A percentile compares a stretch with the other conserved stretches of the same genome.
Conservation (phyloP, 2,113 vertebrate genomes). For the Rhinoderma darwinii region DNA sequence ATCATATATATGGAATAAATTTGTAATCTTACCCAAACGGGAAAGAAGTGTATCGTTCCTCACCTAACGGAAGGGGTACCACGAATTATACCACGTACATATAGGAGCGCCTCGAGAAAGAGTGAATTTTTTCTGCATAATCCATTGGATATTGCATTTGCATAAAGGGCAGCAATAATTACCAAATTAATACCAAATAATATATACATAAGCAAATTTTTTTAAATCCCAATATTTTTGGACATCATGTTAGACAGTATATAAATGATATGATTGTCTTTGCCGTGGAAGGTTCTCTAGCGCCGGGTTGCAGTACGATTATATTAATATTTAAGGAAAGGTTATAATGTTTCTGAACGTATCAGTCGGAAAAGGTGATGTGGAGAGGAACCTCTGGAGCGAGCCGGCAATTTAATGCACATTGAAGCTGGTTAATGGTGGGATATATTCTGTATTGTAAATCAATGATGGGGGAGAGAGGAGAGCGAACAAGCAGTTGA, state of each 20-base stretch:
- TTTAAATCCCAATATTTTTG: not conserved
- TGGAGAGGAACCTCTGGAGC: not conserved
- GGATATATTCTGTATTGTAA: conserved; percentile 24
- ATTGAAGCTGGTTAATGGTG: conserved; percentile 25
- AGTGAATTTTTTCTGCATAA: too few species aligned
- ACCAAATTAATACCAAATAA: not conserved
- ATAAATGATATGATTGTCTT: too few species aligned
- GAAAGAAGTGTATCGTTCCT: too few species aligned
- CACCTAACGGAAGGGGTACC: too few species aligned
- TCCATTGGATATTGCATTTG: too few species aligned
- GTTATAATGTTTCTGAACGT: conserved; percentile 7
- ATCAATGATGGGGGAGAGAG: conserved; percentile 3
- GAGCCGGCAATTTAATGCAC: not conserved
- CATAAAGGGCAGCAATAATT: too few species aligned
- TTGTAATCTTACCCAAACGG: too few species aligned
- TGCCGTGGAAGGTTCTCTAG: too few species aligned
- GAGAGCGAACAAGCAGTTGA: not conserved
- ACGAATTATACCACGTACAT: too few species aligned
- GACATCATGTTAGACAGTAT: not conserved
- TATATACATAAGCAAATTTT: not conserved
- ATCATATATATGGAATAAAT: too few species aligned
- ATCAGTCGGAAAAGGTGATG: not conserved
- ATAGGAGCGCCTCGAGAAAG: too few species aligned
- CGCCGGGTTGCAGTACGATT: not conserved
- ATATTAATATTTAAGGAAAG: conserved; percentile 16